A percentile compares a stretch with the other conserved stretches of the same genome.
Conservation (phyloP, 2,888 invertebrate genomes). For the Halocaridina rubra region DNA sequence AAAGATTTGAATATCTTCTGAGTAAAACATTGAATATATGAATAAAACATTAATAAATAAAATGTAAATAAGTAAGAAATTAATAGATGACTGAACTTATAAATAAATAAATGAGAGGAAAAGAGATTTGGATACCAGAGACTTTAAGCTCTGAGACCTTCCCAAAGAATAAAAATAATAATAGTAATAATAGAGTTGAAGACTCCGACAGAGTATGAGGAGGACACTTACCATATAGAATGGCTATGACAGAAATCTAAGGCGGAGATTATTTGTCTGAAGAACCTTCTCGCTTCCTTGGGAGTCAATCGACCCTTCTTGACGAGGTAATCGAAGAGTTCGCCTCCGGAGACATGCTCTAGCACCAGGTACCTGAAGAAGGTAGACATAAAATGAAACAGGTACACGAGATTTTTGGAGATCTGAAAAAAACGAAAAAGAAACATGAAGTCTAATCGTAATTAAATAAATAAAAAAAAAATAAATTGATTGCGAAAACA, state of each 20-base stretch:
- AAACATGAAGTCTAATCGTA: too few relatives aligned
- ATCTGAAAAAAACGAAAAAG: too few relatives aligned
- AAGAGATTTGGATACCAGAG: too few relatives aligned
- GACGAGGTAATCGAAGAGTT: constrained; percentile 98
- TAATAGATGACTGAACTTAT: too few relatives aligned
- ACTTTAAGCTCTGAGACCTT: too few relatives aligned
- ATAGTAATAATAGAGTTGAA: not conserved
- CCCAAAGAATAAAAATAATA: not conserved
- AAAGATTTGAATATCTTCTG: too few relatives aligned
- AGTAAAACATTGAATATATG: too few relatives aligned
- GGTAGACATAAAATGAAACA: not conserved
- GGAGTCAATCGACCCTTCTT: constrained; percentile 98
- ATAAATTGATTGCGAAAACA: not conserved
- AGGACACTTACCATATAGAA: constrained; percentile 91
- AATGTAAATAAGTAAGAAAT: too few relatives aligned
- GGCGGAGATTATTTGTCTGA: constrained; percentile 98
- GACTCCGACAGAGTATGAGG: not conserved
- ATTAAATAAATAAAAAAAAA: too few relatives aligned
- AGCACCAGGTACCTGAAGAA: constrained; percentile 88
- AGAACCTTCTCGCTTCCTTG: constrained; percentile 96
- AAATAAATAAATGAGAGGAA: too few relatives aligned
- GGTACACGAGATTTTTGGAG: too few relatives aligned
- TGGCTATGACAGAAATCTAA: constrained; percentile 99
- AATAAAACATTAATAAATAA: too few relatives aligned
- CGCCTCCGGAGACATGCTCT: constrained; percentile 99